phyloP scores from a whole-genome alignment of 2,888 invertebrate genomes.

The Drosophila kanekoi region DNA sequence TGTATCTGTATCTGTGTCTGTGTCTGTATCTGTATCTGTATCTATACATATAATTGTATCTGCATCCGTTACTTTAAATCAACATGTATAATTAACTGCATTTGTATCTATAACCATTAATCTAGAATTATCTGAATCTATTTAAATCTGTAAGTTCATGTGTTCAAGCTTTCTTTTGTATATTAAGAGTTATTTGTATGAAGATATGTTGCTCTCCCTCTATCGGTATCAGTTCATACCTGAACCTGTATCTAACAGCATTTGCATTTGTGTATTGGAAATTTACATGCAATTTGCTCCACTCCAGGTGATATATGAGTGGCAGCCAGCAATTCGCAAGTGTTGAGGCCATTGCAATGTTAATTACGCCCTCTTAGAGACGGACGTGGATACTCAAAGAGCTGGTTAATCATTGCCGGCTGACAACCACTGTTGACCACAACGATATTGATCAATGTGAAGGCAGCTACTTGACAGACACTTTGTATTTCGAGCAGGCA shows the following conservation, averaged over 20 bases:
- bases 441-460: constrained; percentile 5
- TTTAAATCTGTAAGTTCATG: no score
- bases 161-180: no score
- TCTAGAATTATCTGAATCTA: no score
- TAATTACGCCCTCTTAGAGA: constrained; percentile 5
- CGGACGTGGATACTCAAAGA: background rate
- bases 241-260: background rate
- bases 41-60: no score
- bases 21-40: constrained; percentile 1
- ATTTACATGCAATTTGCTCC: background rate
- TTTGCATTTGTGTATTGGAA: background rate
- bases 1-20: constrained; percentile 3
- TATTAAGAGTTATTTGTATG: no score
- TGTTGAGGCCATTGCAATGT: constrained; percentile 10
- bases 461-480: constrained; percentile 1
- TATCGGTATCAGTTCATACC: no score
- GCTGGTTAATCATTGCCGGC: constrained; percentile 13
- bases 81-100: no score
- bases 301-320: background rate
- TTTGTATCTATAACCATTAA: no score
- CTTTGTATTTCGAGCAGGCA: background rate
- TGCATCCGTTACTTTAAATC: no score
- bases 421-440: constrained; percentile 6
- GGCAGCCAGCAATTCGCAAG: background rate
- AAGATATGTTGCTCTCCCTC: no score